Percentiles rank a stretch among this genome's conserved stretches.
These are phyloP conservation scores for Nasonia oneida DNA, from an alignment of 2,888 invertebrate species.

Conservation along the genomic window DNA sequence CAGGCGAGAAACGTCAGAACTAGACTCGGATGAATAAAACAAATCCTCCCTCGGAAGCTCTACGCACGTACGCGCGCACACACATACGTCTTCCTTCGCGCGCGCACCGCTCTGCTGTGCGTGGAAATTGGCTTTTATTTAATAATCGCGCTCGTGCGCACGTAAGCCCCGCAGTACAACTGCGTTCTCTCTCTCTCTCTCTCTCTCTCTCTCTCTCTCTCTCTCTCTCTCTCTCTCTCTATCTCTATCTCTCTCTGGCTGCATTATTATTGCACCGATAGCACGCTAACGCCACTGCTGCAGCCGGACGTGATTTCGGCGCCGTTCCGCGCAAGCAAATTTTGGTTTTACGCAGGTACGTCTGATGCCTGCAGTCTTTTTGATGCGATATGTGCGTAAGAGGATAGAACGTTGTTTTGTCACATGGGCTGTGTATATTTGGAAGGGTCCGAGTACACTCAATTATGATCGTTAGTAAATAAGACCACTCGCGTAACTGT, in stretches of 20 bases:
- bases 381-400: neutral
- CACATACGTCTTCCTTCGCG: neutral
- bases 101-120: neutral
- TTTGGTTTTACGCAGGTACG: neutral
- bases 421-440: neutral
- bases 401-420: too few relatives aligned
- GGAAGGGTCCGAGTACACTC: neutral
- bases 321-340: neutral
- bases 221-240: too few relatives aligned
- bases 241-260: neutral
- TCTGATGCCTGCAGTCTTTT: neutral
- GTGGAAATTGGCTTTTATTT: conserved; percentile 67
- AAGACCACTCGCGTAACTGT: neutral
- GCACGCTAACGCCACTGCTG: conserved; percentile 1
- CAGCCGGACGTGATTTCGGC: conserved; percentile 23
- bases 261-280: conserved; percentile 45
- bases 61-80: neutral
- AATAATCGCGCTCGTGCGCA: conserved; percentile 63
- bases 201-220: neutral
- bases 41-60: neutral
- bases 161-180: neutral
- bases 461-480: neutral
- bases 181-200: neutral
- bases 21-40: conserved; percentile 4
- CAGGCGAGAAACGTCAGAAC: neutral